Evolutionary conservation across 1,140 invertebrate species (phyloP), one percentile per base, ranked within the genome.

Genomic region (Ladona fulva): DNA sequence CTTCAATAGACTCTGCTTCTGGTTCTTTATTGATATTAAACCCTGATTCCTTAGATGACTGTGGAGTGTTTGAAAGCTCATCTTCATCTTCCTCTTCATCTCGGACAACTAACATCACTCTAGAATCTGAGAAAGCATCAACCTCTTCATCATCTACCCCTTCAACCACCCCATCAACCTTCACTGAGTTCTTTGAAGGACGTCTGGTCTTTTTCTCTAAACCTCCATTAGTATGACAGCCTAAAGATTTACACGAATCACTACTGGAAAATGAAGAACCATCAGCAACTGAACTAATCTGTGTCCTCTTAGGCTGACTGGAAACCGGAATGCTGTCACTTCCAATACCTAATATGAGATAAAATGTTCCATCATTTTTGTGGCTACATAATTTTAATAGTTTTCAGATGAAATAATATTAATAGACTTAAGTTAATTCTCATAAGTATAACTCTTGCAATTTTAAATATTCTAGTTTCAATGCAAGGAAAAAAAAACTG

Each of bases 231-330:
- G 3, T 1, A 66, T 66, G 52, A 12, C 12, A 44, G 12, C 77
- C 76, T 42, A 44, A 42, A 25, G 74, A 42, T 25, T 59, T 78
- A 24, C 25, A 76, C 25, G 76, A 76, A 74, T 78, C 78, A 24
- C 37, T 25, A 8, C 22, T 42, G 42, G 24, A 24, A 12, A 77
- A 19, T 19, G 24, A 10, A 52, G 44, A 74, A 66, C 22, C 10
- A 77, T 44, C 24, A 66, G 22, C 42, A 37, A 78, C 66, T 78
- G 52, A 66, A 66, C 3, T 6, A 12, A 16, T 12, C 52, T 66
- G 52, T 19, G 52, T 19, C 14, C 52, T 74, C 78, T 80, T 75
- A 59, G 78, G 52, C 79, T 80, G 29, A 74, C 77, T 73, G 42
- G 73, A 52, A 42, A 75, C 75, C 42, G 79, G 75, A 74, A 74